Evolutionary conservation across 2,797 vertebrate genomes (phyloP).

Genomic region (Kryptolebias ocellatus): DNA sequence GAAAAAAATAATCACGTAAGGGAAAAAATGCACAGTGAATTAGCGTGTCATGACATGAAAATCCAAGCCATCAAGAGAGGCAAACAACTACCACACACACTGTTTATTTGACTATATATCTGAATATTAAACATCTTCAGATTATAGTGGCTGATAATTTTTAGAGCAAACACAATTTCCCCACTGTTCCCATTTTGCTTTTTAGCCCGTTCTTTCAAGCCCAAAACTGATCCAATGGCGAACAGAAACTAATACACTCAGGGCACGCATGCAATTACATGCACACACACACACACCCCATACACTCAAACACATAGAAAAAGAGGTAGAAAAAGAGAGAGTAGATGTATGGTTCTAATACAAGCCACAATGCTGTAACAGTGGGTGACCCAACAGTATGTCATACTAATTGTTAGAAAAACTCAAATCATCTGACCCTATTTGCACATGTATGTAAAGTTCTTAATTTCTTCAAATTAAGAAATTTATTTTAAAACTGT

Average conservation of each 20-base stretch:
- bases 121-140: conserved; percentile 10
- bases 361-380: conserved; percentile 38
- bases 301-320: background rate
- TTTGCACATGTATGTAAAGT: background rate
- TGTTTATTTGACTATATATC: conserved; percentile 1
- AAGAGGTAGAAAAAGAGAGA: background rate
- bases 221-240: conserved; percentile 32
- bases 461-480: conserved; percentile 2
- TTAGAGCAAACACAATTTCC: conserved; percentile 2
- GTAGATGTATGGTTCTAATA: conserved; percentile 31
- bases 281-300: conserved; percentile 22
- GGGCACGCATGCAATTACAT: background rate
- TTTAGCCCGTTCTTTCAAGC: conserved; percentile 36
- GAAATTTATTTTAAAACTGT: background rate
- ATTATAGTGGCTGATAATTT: background rate
- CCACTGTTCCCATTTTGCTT: conserved; percentile 10
- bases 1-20: conserved; percentile 2
- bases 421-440: conserved; percentile 20
- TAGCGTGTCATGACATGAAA: conserved; percentile 4
- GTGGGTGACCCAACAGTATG: conserved; percentile 30
- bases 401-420: conserved; percentile 13
- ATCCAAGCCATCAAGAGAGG: background rate
- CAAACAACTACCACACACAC: background rate
- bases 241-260: conserved; percentile 29
- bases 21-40: background rate